phyloP scores from a whole-genome alignment of 2,113 vertebrate genomes.

The Bubo bubo region DNA sequence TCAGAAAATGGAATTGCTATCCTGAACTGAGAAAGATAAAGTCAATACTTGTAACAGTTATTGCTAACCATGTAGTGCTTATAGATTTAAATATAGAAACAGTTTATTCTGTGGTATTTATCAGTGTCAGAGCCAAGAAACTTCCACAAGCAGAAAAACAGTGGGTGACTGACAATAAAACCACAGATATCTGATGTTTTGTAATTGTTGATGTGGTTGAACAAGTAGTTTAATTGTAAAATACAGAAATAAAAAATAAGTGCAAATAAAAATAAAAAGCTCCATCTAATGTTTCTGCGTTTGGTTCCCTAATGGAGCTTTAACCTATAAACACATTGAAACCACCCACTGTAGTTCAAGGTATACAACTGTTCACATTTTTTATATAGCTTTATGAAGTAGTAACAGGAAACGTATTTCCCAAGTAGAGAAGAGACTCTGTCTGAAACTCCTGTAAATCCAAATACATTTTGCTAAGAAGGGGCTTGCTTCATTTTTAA shows the following conservation, averaged over 20 bases:
- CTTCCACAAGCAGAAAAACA: slow-evolving; percentile 47
- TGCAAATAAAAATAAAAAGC: slow-evolving; percentile 13
- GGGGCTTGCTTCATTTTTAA: background rate
- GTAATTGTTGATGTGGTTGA: slow-evolving; percentile 47
- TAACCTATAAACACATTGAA: background rate
- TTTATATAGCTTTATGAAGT: background rate
- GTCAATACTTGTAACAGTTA: slow-evolving; percentile 70
- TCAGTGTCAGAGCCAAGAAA: slow-evolving; percentile 58
- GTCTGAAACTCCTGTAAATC: slow-evolving; percentile 21
- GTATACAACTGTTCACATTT: background rate
- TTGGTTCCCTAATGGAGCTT: slow-evolving; percentile 23
- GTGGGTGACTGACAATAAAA: slow-evolving; percentile 59
- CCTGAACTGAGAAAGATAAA: slow-evolving; percentile 55
- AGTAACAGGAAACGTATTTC: background rate
- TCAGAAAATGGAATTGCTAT: slow-evolving; percentile 61
- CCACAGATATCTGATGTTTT: slow-evolving; percentile 32
- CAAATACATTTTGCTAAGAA: background rate
- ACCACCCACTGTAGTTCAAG: background rate
- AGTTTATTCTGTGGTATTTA: slow-evolving; percentile 57
- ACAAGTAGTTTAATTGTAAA: slow-evolving; percentile 43
- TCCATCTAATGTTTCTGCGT: slow-evolving; percentile 3
- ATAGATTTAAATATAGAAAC: slow-evolving; percentile 71
- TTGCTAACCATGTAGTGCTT: slow-evolving; percentile 55
- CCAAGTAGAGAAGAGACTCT: background rate
- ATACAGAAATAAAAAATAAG: background rate